A percentile compares a stretch with the other conserved stretches of the same genome.
Evolutionary conservation across 92 coral and sea anemone genomes (phyloP).

Genomic region (Epizoanthus rinbou): DNA sequence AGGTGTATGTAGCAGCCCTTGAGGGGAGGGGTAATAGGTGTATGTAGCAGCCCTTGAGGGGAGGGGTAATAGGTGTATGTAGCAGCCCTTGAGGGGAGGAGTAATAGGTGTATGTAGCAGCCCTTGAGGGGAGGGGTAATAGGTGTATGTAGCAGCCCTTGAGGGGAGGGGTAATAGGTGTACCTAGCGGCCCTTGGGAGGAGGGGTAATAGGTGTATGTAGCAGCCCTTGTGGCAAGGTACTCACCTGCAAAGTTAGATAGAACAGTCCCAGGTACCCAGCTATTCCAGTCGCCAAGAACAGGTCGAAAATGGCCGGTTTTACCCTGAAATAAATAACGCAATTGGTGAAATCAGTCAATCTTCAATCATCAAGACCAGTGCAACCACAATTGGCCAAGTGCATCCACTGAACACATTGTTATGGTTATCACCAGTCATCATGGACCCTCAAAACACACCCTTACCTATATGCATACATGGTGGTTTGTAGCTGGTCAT

Average conservation of each 20-base stretch:
- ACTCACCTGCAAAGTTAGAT: constrained; percentile 85
- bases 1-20: no score
- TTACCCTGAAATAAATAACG: constrained; percentile 66
- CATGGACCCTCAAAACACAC: not conserved
- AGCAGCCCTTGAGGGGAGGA: no score
- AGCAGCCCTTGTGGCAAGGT: not conserved
- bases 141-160: no score
- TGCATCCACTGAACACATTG: not conserved
- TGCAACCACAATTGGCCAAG: not conserved
- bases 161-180: not conserved
- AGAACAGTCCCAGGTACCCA: constrained; percentile 83
- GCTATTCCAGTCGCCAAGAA: constrained; percentile 96
- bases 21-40: no score
- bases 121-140: not conserved
- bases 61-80: no score
- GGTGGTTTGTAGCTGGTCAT: constrained; percentile 85
- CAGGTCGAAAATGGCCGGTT: constrained; percentile 96
- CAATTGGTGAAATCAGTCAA: not conserved
- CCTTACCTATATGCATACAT: constrained; percentile 92
- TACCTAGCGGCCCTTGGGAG: no score
- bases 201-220: no score
- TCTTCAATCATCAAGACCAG: no score
- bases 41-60: no score
- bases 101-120: not conserved
- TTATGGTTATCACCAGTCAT: no score